Conservation (phyloP, 1,140 invertebrate genomes). For the Diprion similis region DNA sequence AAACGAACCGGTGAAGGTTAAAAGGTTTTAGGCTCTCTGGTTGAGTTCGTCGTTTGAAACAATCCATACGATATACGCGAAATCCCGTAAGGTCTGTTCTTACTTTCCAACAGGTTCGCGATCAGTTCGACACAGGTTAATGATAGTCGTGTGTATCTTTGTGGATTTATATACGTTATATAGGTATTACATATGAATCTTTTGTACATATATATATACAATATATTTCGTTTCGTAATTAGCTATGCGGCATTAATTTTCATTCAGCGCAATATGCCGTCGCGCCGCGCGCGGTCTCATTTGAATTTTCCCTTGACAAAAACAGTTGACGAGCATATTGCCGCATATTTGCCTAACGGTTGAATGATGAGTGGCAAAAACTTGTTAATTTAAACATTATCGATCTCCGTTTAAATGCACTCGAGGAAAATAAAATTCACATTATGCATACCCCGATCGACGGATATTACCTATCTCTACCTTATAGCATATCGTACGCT, state of each 20-base stretch:
- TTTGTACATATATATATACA: too few relatives aligned
- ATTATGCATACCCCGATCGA: background rate
- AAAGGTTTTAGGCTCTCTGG: too few relatives aligned
- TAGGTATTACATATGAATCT: too few relatives aligned
- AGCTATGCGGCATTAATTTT: constrained; percentile 59
- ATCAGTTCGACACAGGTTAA: background rate
- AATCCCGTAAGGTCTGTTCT: background rate
- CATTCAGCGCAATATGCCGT: constrained; percentile 59
- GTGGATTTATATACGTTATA: background rate
- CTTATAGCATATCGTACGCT: too few relatives aligned
- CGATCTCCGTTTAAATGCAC: background rate
- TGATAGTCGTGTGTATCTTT: background rate
- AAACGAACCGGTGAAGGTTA: background rate
- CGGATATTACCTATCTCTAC: too few relatives aligned
- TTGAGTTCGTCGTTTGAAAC: too few relatives aligned
- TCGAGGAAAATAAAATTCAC: background rate
- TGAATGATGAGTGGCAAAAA: constrained; percentile 46
- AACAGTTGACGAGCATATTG: constrained; percentile 46
- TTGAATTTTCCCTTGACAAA: constrained; percentile 51
- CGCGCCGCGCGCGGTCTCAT: constrained; percentile 45
- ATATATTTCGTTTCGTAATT: constrained; percentile 52
- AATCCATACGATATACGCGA: background rate
- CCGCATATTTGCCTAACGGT: constrained; percentile 54
- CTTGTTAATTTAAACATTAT: constrained; percentile 6
- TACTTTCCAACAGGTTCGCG: too few relatives aligned